These are phyloP conservation scores for Rousettus madagascariensis DNA, from an alignment of 2,797 vertebrate genomes.

Conservation along the genomic window DNA sequence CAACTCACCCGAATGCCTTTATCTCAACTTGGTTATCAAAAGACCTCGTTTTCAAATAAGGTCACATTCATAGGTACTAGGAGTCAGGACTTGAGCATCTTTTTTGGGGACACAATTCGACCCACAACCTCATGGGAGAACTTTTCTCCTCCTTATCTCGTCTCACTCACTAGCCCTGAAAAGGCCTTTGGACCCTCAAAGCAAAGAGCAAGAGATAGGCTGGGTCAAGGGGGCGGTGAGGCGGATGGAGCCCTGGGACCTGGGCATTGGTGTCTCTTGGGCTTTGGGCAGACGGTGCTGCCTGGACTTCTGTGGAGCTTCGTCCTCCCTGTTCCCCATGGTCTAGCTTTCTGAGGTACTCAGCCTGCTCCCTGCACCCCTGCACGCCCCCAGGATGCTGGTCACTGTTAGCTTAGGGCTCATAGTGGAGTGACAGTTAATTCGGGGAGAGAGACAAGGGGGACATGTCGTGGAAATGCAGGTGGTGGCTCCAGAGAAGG, in stretches of 20 bases:
- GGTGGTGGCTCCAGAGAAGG: background rate
- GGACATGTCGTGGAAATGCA: rapidly evolving
- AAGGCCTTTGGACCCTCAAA: background rate
- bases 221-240: background rate
- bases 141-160: background rate
- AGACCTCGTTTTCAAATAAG: background rate
- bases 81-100: background rate
- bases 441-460: background rate
- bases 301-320: background rate
- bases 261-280: background rate
- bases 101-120: background rate
- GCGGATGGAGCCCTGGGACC: background rate
- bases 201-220: background rate
- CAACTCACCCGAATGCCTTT: background rate
- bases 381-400: background rate
- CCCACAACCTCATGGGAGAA: background rate
- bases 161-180: background rate
- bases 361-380: background rate
- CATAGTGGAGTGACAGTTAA: background rate
- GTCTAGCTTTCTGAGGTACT: background rate
- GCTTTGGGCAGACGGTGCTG: background rate
- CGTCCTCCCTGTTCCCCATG: background rate
- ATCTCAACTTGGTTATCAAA: background rate
- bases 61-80: background rate
- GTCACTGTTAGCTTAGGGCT: background rate